phyloP scores from a whole-genome alignment of 2,888 invertebrate species.

The Enoplolaimus lenunculus region DNA sequence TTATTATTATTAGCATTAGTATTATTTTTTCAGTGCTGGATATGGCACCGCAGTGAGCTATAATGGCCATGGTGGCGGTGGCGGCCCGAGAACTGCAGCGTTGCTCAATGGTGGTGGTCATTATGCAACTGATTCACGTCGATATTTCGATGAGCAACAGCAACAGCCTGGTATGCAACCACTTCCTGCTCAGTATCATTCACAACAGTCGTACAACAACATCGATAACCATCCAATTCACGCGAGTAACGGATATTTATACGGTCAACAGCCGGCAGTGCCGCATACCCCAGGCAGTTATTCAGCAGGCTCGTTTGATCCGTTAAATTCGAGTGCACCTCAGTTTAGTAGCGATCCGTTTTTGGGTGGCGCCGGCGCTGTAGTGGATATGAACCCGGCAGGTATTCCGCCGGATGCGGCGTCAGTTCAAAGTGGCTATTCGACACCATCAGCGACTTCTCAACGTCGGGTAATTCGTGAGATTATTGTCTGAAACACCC shows the following conservation, averaged over 20 bases:
- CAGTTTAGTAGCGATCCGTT: neutral
- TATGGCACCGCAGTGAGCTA: neutral
- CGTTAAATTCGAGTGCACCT: neutral
- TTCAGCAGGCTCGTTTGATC: neutral
- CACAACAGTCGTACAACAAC: too few relatives aligned
- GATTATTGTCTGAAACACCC: conserved; percentile 22
- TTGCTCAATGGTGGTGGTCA: too few relatives aligned
- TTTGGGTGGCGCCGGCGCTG: neutral
- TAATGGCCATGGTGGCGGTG: neutral
- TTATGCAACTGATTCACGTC: too few relatives aligned
- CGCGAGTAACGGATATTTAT: neutral
- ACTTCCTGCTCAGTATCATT: too few relatives aligned
- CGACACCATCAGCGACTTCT: conserved; percentile 11
- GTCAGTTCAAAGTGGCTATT: conserved; percentile 15
- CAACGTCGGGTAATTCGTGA: conserved; percentile 20
- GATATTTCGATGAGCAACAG: too few relatives aligned
- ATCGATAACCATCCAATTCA: too few relatives aligned
- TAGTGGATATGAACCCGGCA: conserved; percentile 18
- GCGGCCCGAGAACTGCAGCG: too few relatives aligned
- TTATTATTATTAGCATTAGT: too few relatives aligned
- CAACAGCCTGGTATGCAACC: too few relatives aligned
- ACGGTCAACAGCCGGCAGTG: neutral
- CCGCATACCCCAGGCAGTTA: neutral
- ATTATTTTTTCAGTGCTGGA: neutral
- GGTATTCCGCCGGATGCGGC: conserved; percentile 1